These are phyloP conservation scores for Acinonyx jubatus DNA, from an alignment of 2,113 vertebrate species.

Conservation along the genomic window DNA sequence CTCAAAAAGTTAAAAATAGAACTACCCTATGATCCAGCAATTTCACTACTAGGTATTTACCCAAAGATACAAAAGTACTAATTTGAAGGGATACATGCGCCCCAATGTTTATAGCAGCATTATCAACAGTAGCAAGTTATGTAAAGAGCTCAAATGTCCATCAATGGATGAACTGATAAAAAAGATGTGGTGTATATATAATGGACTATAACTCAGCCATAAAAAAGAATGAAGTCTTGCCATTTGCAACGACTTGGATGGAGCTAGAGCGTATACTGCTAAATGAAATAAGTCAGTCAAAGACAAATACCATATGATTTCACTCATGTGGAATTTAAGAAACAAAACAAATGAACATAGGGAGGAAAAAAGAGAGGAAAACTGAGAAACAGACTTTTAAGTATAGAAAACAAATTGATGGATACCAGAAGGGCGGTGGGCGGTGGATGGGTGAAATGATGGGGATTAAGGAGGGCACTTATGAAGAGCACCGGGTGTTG, in stretches of 20 bases:
- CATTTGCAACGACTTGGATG: background rate
- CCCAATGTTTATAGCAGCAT: background rate
- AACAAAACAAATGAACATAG: background rate
- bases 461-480: background rate
- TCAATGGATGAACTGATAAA: background rate
- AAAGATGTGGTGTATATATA: background rate
- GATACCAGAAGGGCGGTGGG: background rate
- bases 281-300: background rate
- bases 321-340: background rate
- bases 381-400: background rate
- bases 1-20: background rate
- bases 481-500: background rate
- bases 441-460: too few species aligned
- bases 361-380: background rate
- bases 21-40: background rate
- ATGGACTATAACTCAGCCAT: background rate
- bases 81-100: background rate
- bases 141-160: background rate
- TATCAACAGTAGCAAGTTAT: background rate
- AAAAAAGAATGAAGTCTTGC: background rate
- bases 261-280: background rate
- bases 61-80: background rate
- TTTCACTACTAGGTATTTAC: background rate
- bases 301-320: background rate
- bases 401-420: background rate